Conservation (phyloP, 23 tunicate species). For the Aplidium turbinatum region DNA sequence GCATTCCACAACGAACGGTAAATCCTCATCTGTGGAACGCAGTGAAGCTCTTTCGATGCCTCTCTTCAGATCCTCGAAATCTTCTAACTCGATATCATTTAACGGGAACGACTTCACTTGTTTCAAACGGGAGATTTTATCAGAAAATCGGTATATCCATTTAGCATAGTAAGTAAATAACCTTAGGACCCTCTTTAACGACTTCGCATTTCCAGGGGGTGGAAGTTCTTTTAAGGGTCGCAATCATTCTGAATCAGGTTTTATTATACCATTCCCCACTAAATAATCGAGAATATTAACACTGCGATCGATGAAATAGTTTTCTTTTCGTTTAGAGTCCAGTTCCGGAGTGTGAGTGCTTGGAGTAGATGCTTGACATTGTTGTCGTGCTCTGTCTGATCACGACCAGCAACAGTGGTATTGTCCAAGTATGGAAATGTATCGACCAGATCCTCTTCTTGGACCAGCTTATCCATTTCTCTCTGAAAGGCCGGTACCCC, state of each 20-base stretch:
- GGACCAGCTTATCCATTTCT: neutral
- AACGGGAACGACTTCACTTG: neutral
- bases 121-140: too few relatives aligned
- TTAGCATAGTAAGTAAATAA: neutral
- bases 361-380: constrained; percentile 30
- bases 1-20: constrained; percentile 33
- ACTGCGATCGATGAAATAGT: neutral
- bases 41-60: neutral
- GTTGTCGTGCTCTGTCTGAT: constrained; percentile 36
- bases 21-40: constrained; percentile 13
- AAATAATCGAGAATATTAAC: constrained; percentile 19
- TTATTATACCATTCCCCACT: neutral
- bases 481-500: constrained; percentile 30
- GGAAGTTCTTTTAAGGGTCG: constrained; percentile 22
- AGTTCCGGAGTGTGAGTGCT: neutral
- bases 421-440: constrained; percentile 31
- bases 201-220: neutral
- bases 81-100: neutral
- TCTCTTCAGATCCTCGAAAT: neutral
- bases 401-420: constrained; percentile 20
- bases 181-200: constrained; percentile 16
- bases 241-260: constrained; percentile 22
- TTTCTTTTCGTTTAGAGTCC: constrained; percentile 16
- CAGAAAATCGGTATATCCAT: too few relatives aligned
- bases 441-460: constrained; percentile 1